Evolutionary conservation across 1,140 invertebrate genomes (phyloP), one percentile per base, ranked within the genome.

Genomic region (Geopemphigus sp.): DNA sequence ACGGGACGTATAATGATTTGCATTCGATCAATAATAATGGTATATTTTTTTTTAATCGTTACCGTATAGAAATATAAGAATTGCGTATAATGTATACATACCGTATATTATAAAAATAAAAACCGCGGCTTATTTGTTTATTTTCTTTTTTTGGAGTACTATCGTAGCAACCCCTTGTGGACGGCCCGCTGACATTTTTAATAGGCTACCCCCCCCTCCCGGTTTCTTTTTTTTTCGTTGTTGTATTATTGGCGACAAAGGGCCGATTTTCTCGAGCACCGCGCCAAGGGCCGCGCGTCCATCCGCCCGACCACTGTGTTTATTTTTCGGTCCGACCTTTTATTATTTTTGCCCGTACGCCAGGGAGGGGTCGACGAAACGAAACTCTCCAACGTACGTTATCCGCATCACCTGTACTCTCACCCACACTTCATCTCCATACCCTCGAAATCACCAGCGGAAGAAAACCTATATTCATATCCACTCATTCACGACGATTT

Each of bases 171-270:
- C 66, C 66, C 66, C 39, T 45, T 50, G 14, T 14, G 32, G 32
- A 50, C 66, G 39, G 12, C 39, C 66, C 66, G 66, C 66, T 70
- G 47, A 47, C 39, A 70, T 70, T 70, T 70, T 70, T 70, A 68
- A 68, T 68, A 68, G 64, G 64, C 32, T 22, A 22, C n/a, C 66
- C n/a, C 6, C n/a, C 12, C 12, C 8, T 39, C 32, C 32, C 8
- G 3, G 32, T 39, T 39, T 39, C 8, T 39, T 39, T 39, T 39
- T 39, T 39, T 39, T 39, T 39, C 8, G 3, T 3, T 8, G 8
- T 39, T 8, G 32, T 39, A 39, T 39, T 39, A 4, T 39, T 8
- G 32, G 32, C 32, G 8, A 39, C 32, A 8, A 39, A 8, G 32
- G 32, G 32, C 32, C 32, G 32, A 8, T 39, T 61, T 61, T 29